These are phyloP conservation scores for Drosophila novamexicana DNA, from an alignment of 1,140 invertebrate genomes.

Conservation along the genomic window DNA sequence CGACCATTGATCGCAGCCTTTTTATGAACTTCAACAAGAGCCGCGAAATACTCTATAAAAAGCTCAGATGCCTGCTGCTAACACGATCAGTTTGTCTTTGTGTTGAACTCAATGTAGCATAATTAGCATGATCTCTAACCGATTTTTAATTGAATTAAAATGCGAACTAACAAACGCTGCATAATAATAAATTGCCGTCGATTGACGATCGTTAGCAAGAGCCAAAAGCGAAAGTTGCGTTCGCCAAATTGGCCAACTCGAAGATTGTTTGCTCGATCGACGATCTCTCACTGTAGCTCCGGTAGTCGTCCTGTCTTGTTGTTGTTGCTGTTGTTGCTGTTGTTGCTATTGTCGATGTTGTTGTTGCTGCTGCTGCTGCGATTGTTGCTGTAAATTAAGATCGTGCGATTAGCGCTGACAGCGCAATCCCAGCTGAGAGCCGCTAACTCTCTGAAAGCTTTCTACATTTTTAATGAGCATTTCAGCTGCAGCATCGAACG, in stretches of 20 bases:
- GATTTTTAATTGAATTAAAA: slow-evolving; percentile 82
- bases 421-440: slow-evolving; percentile 41
- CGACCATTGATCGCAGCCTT: too few species aligned
- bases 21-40: too few species aligned
- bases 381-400: slow-evolving; percentile 80
- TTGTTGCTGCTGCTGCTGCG: slow-evolving; percentile 28
- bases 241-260: slow-evolving; percentile 71
- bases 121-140: slow-evolving; percentile 79
- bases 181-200: slow-evolving; percentile 82
- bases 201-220: slow-evolving; percentile 76
- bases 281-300: slow-evolving; percentile 41
- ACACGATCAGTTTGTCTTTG: not conserved
- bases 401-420: slow-evolving; percentile 80
- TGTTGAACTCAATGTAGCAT: slow-evolving; percentile 22
- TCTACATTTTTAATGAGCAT: slow-evolving; percentile 82
- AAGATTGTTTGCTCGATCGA: slow-evolving; percentile 49
- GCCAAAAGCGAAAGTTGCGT: slow-evolving; percentile 75
- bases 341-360: slow-evolving; percentile 37
- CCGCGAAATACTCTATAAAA: too few species aligned
- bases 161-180: slow-evolving; percentile 63
- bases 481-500: slow-evolving; percentile 71
- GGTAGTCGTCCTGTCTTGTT: slow-evolving; percentile 53
- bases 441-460: slow-evolving; percentile 64
- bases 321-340: slow-evolving; percentile 17
- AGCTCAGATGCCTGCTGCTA: not conserved